Base-by-base conservation (phyloP, 2,888 invertebrate species). In the Acleris literana region DNA sequence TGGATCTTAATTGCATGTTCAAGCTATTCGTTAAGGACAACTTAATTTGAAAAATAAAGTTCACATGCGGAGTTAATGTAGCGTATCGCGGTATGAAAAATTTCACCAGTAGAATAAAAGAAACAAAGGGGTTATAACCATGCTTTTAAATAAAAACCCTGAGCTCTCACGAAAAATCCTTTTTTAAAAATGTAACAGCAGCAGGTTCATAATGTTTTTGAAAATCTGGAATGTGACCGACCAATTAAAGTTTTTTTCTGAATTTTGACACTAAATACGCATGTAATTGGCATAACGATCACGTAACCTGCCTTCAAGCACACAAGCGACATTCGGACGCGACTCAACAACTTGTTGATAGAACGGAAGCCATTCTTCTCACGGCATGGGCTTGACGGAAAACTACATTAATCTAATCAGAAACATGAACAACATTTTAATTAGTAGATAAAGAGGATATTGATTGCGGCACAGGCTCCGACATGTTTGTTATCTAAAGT, bases 341-440 rank as follows among this genome's bases (percentile, higher is more conserved):
- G 5, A n/a, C 46, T 54, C 46, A 44, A 53, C 43, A 29, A 52
- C 64, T 49, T 56, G 49, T 59, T 52, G 22, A 13, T 59, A 22
- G 59, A 48, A 59, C 54, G 43, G 53, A 59, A 63, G 51, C 16
- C 17, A 61, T 25, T 60, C 55, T 65, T 65, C 56, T 61, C 65
- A 61, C 61, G 65, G 51, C 20, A 44, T 49, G 18, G 11, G 16
- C 51, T 22, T n/a, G 22, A n/a, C 65, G 65, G 65, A 61, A 49
- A 59, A 44, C 43, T 9, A 29, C n/a, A 33, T 62, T 20, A 43
- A 43, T 57, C 39, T 51, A 60, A 60, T 65, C 64, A 60, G 49
- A 43, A 55, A 60, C 65, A 61, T 52, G 65, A 18, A 17, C 55
- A 65, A 61, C 60, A 65, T 61, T 51, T 65, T 61, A 65, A 61